Evolutionary conservation across 2,888 invertebrate species (phyloP).

Genomic region (Epirrhoe tristata): DNA sequence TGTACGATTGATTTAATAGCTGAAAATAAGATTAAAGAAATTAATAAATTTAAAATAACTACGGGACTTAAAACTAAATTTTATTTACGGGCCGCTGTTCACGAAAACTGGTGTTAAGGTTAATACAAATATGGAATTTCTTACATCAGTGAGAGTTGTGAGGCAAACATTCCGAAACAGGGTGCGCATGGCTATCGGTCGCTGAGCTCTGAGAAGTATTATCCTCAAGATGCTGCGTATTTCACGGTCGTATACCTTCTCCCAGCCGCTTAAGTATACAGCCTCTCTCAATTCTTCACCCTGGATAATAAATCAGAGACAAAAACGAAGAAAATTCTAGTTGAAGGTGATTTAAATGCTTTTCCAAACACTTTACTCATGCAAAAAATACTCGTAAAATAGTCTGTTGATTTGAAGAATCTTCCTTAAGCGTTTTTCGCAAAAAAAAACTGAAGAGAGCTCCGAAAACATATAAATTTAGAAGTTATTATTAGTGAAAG

Average conservation of each 20-base stretch:
- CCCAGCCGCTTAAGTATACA: conserved; percentile 49
- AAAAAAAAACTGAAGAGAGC: too few species aligned
- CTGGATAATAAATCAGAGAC: conserved; percentile 24
- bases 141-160: conserved; percentile 44
- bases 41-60: too few species aligned
- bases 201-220: conserved; percentile 36
- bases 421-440: too few species aligned
- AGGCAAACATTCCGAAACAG: conserved; percentile 42
- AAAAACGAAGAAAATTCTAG: background rate
- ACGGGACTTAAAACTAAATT: background rate
- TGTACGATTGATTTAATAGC: conserved; percentile 19
- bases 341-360: too few species aligned
- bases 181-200: conserved; percentile 40
- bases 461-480: background rate
- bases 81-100: background rate
- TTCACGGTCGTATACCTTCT: conserved; percentile 37
- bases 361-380: too few species aligned
- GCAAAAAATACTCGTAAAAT: too few species aligned
- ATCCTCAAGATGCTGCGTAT: conserved; percentile 39
- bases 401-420: too few species aligned
- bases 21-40: conserved; percentile 1
- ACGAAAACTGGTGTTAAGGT: too few species aligned
- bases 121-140: background rate
- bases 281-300: conserved; percentile 42
- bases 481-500: background rate